These are phyloP conservation scores for Hydriomena furcata DNA, from an alignment of 2,888 invertebrate genomes.

Conservation along the genomic window DNA sequence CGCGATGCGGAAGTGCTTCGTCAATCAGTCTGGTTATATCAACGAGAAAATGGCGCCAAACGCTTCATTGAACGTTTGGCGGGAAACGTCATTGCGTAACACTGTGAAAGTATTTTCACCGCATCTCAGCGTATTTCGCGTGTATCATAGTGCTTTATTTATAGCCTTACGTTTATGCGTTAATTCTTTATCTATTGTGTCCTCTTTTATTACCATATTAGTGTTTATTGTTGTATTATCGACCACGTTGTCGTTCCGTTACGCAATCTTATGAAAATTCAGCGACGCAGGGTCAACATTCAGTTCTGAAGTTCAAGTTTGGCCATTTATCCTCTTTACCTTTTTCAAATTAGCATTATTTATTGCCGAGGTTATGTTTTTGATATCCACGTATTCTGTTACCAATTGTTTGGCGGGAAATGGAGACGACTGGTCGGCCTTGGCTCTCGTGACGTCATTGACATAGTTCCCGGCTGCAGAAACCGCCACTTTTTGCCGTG, in stretches of 20 bases:
- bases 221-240: constrained; percentile 15
- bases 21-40: constrained; percentile 55
- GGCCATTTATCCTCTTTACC: constrained; percentile 5
- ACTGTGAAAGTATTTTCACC: constrained; percentile 64
- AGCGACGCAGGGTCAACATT: constrained; percentile 22
- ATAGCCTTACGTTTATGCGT: constrained; percentile 27
- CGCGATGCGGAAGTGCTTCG: constrained; percentile 42
- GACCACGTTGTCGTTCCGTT: constrained; percentile 35
- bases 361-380: constrained; percentile 40
- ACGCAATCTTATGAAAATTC: constrained; percentile 31
- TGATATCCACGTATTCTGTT: constrained; percentile 51
- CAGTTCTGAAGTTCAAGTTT: neutral
- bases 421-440: constrained; percentile 70
- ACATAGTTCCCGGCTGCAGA: constrained; percentile 76
- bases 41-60: constrained; percentile 73
- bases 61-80: constrained; percentile 75
- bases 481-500: constrained; percentile 60
- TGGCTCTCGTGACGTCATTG: constrained; percentile 75
- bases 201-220: constrained; percentile 7
- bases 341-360: constrained; percentile 21
- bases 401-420: constrained; percentile 70
- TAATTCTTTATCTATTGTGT: constrained; percentile 21
- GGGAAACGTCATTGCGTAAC: constrained; percentile 71
- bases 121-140: constrained; percentile 27
- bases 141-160: constrained; percentile 31